Evolutionary conservation across 2,797 vertebrate genomes (phyloP), one percentile per base, ranked within the genome.

Genomic region (Helostoma temminkii): DNA sequence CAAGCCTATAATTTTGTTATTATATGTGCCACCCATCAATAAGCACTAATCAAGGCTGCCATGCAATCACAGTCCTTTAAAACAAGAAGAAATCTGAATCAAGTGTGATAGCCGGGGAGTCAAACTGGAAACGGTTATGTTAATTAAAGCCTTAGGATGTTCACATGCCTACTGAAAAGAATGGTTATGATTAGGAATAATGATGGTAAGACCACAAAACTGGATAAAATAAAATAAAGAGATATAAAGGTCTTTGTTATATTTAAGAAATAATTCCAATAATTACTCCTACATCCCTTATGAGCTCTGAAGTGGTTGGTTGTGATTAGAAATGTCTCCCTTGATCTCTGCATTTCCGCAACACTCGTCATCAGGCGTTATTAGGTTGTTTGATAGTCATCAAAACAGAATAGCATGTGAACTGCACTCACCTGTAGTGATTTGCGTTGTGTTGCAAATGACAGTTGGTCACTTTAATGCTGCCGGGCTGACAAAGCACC

Each of bases 1-100:
- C 11, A 32, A 69, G 79, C 71, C 70, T 73, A 63, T 78, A 67
- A 88, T 89, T 83, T 85, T 76, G 65, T 64, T 55, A 84, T 88
- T 85, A 82, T 57, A 78, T 4, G 15, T 34, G 19, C 53, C 46
- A 60, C 64, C 78, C 83, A 56, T 83, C 80, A 85, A 76, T 84
- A 71, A 65, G 73, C 63, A 12, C 78, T 62, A 82, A 89, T 88
- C 71, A 87, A 62, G 69, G 45, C 73, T 41, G 55, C 73, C 6
- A 6, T 36, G 71, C 77, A 85, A 83, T 89, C 74, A 78, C 26
- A 19, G 71, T 36, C 79, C 69, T 82, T 64, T 70, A 65, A 82
- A 68, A 82, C 69, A 71, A 89, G 69, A 62, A 58, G 66, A 76
- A 82, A 88, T 86, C 57, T 74, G 73, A 80, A 68, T 74, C 22